Evolutionary conservation across 1,140 invertebrate species (phyloP).

Genomic region (Harpegnathos saltator): DNA sequence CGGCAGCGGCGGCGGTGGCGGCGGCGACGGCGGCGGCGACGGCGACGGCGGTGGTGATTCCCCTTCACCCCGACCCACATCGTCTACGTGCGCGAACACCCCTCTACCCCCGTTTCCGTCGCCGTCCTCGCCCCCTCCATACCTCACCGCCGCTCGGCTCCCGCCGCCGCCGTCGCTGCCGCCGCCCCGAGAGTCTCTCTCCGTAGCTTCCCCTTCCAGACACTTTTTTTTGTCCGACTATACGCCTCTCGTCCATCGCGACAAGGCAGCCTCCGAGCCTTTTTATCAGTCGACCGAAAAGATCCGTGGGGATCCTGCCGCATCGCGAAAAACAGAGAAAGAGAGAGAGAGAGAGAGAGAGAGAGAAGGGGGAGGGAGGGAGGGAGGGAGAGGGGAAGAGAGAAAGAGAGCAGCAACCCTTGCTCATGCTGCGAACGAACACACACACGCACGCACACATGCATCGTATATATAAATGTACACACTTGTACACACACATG

Average conservation of each 20-base stretch:
- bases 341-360: slow-evolving; percentile 23
- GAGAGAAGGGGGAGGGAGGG: slow-evolving; percentile 8
- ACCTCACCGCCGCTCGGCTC: slow-evolving; percentile 44
- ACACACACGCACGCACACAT: slow-evolving; percentile 21
- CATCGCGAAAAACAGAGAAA: slow-evolving; percentile 8
- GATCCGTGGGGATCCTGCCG: slow-evolving; percentile 73
- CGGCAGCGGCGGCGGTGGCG: slow-evolving; percentile 1
- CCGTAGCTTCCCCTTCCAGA: slow-evolving; percentile 75
- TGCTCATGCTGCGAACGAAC: slow-evolving; percentile 42
- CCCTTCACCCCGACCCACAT: slow-evolving; percentile 81
- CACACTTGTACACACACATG: background rate
- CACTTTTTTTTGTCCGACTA: slow-evolving; percentile 77
- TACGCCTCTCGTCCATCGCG: slow-evolving; percentile 76
- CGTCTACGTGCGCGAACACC: slow-evolving; percentile 66
- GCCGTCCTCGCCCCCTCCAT: slow-evolving; percentile 54
- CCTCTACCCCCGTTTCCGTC: slow-evolving; percentile 65
- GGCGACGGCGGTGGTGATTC: slow-evolving; percentile 64
- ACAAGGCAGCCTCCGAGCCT: slow-evolving; percentile 76
- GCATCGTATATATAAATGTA: background rate
- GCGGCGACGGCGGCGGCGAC: slow-evolving; percentile 4
- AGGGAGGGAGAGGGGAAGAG: background rate
- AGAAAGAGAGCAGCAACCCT: slow-evolving; percentile 56
- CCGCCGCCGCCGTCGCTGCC: slow-evolving; percentile 62
- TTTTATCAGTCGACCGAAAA: slow-evolving; percentile 82
- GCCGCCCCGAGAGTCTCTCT: slow-evolving; percentile 64